Evolutionary conservation across 1,140 invertebrate species (phyloP).

Genomic region (Drosophila mauritiana): DNA sequence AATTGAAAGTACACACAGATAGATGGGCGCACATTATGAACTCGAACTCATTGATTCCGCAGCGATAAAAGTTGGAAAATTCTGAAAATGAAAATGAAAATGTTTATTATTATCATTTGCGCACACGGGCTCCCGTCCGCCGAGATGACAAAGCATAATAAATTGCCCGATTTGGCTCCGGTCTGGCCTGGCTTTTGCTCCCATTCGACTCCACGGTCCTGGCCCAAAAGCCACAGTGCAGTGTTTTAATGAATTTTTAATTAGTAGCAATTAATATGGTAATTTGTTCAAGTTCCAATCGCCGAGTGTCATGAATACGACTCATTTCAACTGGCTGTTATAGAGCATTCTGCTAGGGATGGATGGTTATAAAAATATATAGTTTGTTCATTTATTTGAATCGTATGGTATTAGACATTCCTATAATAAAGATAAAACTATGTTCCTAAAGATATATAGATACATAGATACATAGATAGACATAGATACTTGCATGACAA

Average conservation of each 20-base stretch:
- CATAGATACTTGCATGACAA: background rate
- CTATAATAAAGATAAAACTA: background rate
- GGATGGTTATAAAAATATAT: background rate
- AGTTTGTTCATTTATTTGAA: too few relatives aligned
- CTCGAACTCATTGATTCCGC: constrained; percentile 76
- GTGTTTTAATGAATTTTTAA: constrained; percentile 81
- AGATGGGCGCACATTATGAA: constrained; percentile 18
- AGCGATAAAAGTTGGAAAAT: constrained; percentile 59
- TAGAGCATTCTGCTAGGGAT: background rate
- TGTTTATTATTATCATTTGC: constrained; percentile 79
- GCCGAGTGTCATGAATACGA: constrained; percentile 21
- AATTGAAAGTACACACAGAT: constrained; percentile 77
- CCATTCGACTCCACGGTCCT: constrained; percentile 13
- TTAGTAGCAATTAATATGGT: constrained; percentile 83
- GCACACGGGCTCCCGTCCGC: constrained; percentile 54
- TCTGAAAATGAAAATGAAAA: constrained; percentile 76
- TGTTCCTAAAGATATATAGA: background rate
- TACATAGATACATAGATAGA: too few relatives aligned
- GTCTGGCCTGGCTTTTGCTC: constrained; percentile 41
- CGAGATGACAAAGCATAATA: constrained; percentile 82
- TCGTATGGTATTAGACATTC: too few relatives aligned
- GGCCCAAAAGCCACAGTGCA: constrained; percentile 34
- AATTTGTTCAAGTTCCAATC: constrained; percentile 76
- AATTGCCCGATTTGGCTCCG: constrained; percentile 50
- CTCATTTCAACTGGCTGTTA: constrained; percentile 13